Evolutionary conservation across 2,113 vertebrate species (phyloP).

Genomic region (Solea solea): DNA sequence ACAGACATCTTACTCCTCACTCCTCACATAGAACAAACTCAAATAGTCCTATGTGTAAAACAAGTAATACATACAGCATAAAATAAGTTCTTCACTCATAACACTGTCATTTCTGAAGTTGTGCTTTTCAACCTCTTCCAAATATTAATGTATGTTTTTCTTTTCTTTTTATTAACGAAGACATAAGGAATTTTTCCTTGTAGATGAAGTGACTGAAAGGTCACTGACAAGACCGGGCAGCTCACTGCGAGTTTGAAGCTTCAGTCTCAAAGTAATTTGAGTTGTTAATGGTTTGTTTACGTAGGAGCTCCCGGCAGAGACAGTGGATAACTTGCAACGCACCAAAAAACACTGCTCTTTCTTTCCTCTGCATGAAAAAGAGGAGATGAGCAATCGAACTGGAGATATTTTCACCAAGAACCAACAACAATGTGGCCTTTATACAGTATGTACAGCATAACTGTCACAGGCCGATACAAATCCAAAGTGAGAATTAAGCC

Average conservation of each 20-base stretch:
- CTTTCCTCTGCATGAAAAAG: slow-evolving; percentile 7
- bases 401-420: slow-evolving; percentile 6
- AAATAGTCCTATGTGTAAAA: too few relatives aligned
- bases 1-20: too few relatives aligned
- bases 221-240: background rate
- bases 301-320: slow-evolving; percentile 19
- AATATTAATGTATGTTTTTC: background rate
- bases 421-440: background rate
- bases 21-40: too few relatives aligned
- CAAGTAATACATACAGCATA: too few relatives aligned
- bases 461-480: background rate
- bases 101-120: too few relatives aligned
- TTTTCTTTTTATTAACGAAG: background rate
- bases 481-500: too few relatives aligned
- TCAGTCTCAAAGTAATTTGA: slow-evolving; percentile 24
- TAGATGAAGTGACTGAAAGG: background rate
- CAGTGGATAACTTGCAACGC: slow-evolving; percentile 2
- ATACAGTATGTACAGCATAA: background rate
- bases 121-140: too few relatives aligned
- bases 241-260: background rate
- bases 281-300: slow-evolving; percentile 51
- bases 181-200: background rate
- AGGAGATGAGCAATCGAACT: background rate
- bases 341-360: background rate
- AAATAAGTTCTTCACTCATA: too few relatives aligned